phyloP scores from a whole-genome alignment of 2,797 vertebrate species.

The Petrocephalus schoutedeni region DNA sequence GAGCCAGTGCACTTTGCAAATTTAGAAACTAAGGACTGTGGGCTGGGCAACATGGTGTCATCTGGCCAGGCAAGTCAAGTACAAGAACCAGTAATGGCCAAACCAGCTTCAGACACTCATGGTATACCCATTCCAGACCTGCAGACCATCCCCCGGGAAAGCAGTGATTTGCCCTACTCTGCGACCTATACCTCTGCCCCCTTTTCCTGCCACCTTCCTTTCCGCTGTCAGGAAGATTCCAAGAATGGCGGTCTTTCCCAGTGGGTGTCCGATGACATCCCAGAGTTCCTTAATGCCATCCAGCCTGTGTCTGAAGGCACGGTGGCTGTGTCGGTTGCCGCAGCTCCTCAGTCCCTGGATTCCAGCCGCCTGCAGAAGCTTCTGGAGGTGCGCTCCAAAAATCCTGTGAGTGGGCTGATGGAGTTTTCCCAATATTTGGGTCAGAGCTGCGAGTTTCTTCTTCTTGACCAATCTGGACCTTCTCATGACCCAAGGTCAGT shows the following conservation, averaged over 20 bases:
- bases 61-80: not conserved
- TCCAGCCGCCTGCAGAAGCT: slow-evolving; percentile 65
- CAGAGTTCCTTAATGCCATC: slow-evolving; percentile 77
- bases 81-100: not conserved
- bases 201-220: not conserved
- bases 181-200: not conserved
- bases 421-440: slow-evolving; percentile 84
- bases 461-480: slow-evolving; percentile 86
- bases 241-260: slow-evolving; percentile 43
- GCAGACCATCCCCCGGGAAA: slow-evolving; percentile 9
- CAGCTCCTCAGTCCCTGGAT: slow-evolving; percentile 65
- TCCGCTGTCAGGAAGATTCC: slow-evolving; percentile 36
- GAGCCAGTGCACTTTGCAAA: not conserved
- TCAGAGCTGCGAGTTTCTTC: slow-evolving; percentile 81
- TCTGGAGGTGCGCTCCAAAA: slow-evolving; percentile 80
- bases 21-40: not conserved
- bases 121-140: slow-evolving; percentile 22
- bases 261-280: slow-evolving; percentile 88
- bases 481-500: slow-evolving; percentile 88
- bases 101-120: not conserved
- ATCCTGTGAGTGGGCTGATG: slow-evolving; percentile 85
- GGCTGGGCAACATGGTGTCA: not conserved
- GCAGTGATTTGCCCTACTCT: not conserved
- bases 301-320: slow-evolving; percentile 53
- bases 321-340: slow-evolving; percentile 67